Conservation (phyloP, 2,888 invertebrate genomes). For the Galeruca laticollis region DNA sequence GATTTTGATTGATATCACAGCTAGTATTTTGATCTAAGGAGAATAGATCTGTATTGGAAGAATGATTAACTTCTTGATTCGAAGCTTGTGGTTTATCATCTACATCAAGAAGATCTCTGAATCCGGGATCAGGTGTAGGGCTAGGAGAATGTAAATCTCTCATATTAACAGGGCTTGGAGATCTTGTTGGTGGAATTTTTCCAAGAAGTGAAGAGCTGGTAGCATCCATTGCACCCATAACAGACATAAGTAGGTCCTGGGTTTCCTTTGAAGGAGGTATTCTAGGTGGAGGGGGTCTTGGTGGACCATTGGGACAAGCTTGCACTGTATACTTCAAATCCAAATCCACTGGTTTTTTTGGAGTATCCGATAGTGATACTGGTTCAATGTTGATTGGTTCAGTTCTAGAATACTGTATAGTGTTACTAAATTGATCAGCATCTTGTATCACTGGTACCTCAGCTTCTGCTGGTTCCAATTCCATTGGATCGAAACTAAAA, state of each 20-base stretch:
- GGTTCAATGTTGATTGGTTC: constrained; percentile 32
- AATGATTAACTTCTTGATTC: neutral
- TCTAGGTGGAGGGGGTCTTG: constrained; percentile 65
- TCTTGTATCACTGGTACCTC: constrained; percentile 39
- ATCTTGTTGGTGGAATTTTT: constrained; percentile 85
- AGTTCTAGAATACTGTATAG: constrained; percentile 33
- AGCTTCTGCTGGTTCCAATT: constrained; percentile 61
- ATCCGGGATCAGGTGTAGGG: constrained; percentile 79
- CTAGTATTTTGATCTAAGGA: constrained; percentile 31
- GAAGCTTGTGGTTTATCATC: constrained; percentile 61
- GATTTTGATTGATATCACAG: constrained; percentile 67
- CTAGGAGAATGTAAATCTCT: constrained; percentile 86
- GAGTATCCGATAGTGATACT: constrained; percentile 14
- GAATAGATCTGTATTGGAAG: constrained; percentile 34
- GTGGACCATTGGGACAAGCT: constrained; percentile 47
- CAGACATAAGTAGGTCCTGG: constrained; percentile 85
- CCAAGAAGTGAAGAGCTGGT: constrained; percentile 87
- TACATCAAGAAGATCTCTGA: constrained; percentile 76
- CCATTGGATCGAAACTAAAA: constrained; percentile 71
- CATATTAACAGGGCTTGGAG: constrained; percentile 89
- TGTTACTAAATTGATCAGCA: neutral
- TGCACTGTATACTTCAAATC: constrained; percentile 63
- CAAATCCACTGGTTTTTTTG: constrained; percentile 66
- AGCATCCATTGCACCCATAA: constrained; percentile 90
- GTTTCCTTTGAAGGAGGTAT: constrained; percentile 82